phyloP scores from a whole-genome alignment of 2,888 invertebrate genomes.

The Anaspis maculata region DNA sequence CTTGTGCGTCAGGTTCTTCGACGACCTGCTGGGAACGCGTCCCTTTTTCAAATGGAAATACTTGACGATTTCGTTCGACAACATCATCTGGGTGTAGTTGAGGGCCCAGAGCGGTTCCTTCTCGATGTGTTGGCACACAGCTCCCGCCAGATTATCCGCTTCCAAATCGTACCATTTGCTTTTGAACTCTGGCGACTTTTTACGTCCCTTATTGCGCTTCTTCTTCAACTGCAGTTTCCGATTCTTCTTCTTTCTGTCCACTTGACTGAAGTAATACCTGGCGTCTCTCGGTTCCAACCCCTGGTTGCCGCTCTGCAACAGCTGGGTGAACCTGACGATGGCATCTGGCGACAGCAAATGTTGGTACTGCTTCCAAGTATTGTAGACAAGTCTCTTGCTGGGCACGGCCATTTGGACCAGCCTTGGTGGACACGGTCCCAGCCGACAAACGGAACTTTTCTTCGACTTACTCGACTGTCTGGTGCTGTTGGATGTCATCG shows the following conservation, averaged over 20 bases:
- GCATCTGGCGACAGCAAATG: not conserved
- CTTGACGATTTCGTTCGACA: conserved; percentile 26
- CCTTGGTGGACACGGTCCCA: not conserved
- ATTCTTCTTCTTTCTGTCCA: not conserved
- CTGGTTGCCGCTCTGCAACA: not conserved
- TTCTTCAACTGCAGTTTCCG: not conserved
- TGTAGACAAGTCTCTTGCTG: not conserved
- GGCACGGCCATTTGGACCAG: not conserved
- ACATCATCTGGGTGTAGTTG: conserved; percentile 31
- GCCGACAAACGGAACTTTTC: not conserved
- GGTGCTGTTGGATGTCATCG: no score
- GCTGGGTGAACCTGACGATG: not conserved
- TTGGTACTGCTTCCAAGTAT: not conserved
- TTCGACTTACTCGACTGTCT: not conserved
- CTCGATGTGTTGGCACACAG: conserved; percentile 28
- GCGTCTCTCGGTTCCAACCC: not conserved
- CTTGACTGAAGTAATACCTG: not conserved
- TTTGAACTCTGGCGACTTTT: no score
- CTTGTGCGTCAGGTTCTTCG: conserved; percentile 18
- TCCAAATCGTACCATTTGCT: no score
- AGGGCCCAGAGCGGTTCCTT: conserved; percentile 26
- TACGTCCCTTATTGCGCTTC: not conserved
- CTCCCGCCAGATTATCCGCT: no score
- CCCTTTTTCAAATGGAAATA: no score
- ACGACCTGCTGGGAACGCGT: conserved; percentile 23